Base-by-base conservation (phyloP, 37 sponge, comb jelly and placozoan species). In the Haliclona indistincta region DNA sequence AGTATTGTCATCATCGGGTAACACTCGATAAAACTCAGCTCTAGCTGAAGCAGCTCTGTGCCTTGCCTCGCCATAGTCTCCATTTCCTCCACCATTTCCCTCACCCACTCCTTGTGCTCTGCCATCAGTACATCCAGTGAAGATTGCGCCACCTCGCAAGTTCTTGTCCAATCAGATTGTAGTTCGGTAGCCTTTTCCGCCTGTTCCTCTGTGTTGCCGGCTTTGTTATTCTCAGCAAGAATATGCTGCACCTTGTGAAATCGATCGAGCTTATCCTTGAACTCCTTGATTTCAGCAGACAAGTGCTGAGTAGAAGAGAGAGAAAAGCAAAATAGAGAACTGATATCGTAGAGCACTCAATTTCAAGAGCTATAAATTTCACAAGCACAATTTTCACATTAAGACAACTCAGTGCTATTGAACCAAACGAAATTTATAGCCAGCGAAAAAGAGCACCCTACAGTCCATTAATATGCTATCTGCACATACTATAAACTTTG, bases 401-500 rank as follows among this genome's bases (percentile, higher is more conserved):
- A n/a, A n/a, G n/a, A n/a, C n/a, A n/a, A n/a, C n/a, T n/a, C n/a
- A n/a, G n/a, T n/a, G n/a, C n/a, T n/a, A n/a, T n/a, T n/a, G n/a
- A n/a, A n/a, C n/a, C n/a, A n/a, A n/a, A n/a, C n/a, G n/a, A n/a
- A n/a, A n/a, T n/a, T n/a, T n/a, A n/a, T n/a, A n/a, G n/a, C n/a
- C n/a, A n/a, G n/a, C n/a, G n/a, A n/a, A n/a, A n/a, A n/a, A n/a
- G n/a, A n/a, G n/a, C n/a, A n/a, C n/a, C n/a, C n/a, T n/a, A n/a
- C n/a, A n/a, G n/a, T n/a, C n/a, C n/a, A n/a, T n/a, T n/a, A 47
- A 55, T 8, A 43, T 33, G 29, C 41, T 32, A 17, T 43, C 56
- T 30, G 39, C 38, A 43, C 43, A 25, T 76, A 84, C 84, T 45
- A 47, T 71, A 55, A 77, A 84, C 0, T 49, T 76, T 6, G 85